Evolutionary conservation across 2,888 invertebrate genomes (phyloP).

Genomic region (Hypena proboscidalis): DNA sequence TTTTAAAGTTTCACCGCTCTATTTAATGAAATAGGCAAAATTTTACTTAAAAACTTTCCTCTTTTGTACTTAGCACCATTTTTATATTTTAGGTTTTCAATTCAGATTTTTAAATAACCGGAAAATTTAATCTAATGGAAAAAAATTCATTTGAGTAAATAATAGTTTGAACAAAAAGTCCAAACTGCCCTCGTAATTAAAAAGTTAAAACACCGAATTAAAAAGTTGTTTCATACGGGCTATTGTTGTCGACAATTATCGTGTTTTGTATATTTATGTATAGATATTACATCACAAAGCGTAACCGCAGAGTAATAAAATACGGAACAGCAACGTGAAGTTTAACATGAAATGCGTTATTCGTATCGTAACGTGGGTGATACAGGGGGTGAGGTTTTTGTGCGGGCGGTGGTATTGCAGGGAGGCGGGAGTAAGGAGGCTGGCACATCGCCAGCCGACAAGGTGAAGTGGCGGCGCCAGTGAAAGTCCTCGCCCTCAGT

Average conservation of each 20-base stretch:
- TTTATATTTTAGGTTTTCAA: no score
- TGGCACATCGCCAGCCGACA: slow-evolving; percentile 75
- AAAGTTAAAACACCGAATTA: slow-evolving; percentile 16
- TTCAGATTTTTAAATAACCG: no score
- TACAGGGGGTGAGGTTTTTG: slow-evolving; percentile 17
- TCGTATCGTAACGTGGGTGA: slow-evolving; percentile 31
- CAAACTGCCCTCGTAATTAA: background rate
- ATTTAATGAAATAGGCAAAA: background rate
- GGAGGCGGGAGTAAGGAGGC: slow-evolving; percentile 39
- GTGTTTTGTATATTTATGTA: slow-evolving; percentile 3
- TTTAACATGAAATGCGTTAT: slow-evolving; percentile 48
- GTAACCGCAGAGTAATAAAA: slow-evolving; percentile 22
- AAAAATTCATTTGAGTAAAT: no score
- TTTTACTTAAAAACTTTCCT: no score
- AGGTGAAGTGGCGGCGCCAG: slow-evolving; percentile 80
- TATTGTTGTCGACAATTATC: slow-evolving; percentile 14
- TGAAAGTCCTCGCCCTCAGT: slow-evolving; percentile 66
- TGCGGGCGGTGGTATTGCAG: no score
- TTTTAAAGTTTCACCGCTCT: background rate
- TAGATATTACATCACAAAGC: slow-evolving; percentile 16
- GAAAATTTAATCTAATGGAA: no score
- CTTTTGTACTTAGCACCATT: background rate
- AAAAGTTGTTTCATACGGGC: slow-evolving; percentile 13
- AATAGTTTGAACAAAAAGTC: slow-evolving; percentile 9
- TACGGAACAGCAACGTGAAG: slow-evolving; percentile 42